phyloP scores from a whole-genome alignment of 2,797 vertebrate genomes.

The Heterohyrax brucei region DNA sequence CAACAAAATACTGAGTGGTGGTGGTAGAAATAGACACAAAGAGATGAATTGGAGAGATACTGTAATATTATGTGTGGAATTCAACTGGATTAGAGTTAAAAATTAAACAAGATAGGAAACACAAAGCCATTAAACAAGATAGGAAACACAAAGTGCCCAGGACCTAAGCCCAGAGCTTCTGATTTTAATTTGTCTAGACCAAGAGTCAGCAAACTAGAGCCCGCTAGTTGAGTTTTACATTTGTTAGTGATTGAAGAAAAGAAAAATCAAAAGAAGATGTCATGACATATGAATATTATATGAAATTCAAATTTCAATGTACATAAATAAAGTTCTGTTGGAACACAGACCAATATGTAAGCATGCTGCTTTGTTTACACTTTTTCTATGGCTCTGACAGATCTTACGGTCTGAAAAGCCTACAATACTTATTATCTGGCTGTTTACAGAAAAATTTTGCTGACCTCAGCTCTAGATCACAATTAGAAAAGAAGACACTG shows the following conservation, averaged over 20 bases:
- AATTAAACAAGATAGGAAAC: neutral
- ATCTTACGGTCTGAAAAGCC: neutral
- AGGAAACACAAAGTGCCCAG: slow-evolving; percentile 7
- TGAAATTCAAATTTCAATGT: slow-evolving; percentile 26
- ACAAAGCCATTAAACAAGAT: slow-evolving; percentile 11
- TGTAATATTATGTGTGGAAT: slow-evolving; percentile 23
- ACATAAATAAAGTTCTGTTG: neutral
- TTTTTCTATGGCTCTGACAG: neutral
- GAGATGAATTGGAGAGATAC: neutral
- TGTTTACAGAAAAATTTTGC: neutral
- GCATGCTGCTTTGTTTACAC: slow-evolving; percentile 9
- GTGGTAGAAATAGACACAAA: slow-evolving; percentile 51
- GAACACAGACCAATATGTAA: neutral
- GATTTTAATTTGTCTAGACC: slow-evolving; percentile 13
- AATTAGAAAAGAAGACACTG: slow-evolving; percentile 4
- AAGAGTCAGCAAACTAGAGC: neutral
- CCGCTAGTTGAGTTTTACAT: slow-evolving; percentile 1
- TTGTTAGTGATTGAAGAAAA: slow-evolving; percentile 25
- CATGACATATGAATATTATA: neutral
- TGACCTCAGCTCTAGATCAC: slow-evolving; percentile 14
- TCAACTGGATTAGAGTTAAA: neutral
- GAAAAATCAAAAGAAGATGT: neutral
- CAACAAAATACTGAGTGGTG: slow-evolving; percentile 28
- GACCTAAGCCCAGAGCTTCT: neutral
- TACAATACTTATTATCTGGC: neutral